Evolutionary conservation across 2,113 vertebrate genomes (phyloP), one percentile per base, ranked within the genome.

Genomic region (Nothoprocta perdicaria): DNA sequence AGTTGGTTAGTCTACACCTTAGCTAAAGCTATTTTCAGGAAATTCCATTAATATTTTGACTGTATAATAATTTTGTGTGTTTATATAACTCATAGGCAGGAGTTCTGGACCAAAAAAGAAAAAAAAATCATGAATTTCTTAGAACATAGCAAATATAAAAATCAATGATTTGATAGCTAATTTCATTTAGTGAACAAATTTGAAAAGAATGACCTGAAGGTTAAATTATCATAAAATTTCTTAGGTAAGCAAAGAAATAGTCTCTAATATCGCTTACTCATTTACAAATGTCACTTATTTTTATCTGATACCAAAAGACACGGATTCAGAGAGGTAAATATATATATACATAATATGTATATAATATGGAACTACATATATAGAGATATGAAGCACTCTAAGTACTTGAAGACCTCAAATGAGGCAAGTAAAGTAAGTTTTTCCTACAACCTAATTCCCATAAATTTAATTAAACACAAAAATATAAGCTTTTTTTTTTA

Each of bases 221-320:
- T 94, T 87, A 85, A 75, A 89, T 91, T 87, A 85, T 31, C 58
- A 89, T 92, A 24, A 31, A 31, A 76, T 61, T 89, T 91, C 75
- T 71, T 76, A 61, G 7, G 61, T 61, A 87, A 92, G 33, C 27
- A 79, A 84, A 87, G 8, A 65, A 75, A 68, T 84, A 55, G 45
- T 72, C 27, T 45, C 14, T 76, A 68, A 43, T 57, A 87, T 29
- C 24, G 60, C 4, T n/a, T 19, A 57, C 18, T 75, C 40, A 27
- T 61, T 82, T 76, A 17, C 52, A 90, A 71, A n/a, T 53, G 23
- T 40, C 67, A 5, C 6, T 77, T 77, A 15, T 68, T 84, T 86
- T 86, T 75, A 67, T 55, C 16, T 26, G 3, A 83, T 31, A 63
- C 3, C 14, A 83, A 74, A 88, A 88, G 13, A 82, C 19, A 66